Evolutionary conservation across 2,113 vertebrate species (phyloP).

Genomic region (Labeo rohita): DNA sequence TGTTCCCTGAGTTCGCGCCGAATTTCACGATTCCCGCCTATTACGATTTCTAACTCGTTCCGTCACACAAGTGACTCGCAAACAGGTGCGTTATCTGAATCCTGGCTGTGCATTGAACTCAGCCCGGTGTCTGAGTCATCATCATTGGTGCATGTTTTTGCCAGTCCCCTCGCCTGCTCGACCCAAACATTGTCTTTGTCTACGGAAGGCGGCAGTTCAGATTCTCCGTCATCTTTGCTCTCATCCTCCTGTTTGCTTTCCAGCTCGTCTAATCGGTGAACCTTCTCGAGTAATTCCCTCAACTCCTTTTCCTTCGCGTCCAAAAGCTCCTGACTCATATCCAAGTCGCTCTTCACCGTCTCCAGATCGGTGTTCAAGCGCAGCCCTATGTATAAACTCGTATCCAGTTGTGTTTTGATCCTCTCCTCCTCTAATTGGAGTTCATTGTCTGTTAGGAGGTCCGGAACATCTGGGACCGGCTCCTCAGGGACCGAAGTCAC

Average conservation of each 20-base stretch:
- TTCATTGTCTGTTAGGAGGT: slow-evolving; percentile 73
- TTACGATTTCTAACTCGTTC: background rate
- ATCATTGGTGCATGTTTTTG: slow-evolving; percentile 82
- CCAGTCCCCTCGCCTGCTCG: slow-evolving; percentile 81
- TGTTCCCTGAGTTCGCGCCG: slow-evolving; percentile 46
- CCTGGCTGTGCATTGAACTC: slow-evolving; percentile 98
- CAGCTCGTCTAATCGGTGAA: slow-evolving; percentile 77
- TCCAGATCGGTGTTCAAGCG: slow-evolving; percentile 90
- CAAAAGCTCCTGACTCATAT: slow-evolving; percentile 82
- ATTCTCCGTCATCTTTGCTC: slow-evolving; percentile 34
- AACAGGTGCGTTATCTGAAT: slow-evolving; percentile 88
- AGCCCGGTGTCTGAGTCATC: slow-evolving; percentile 96
- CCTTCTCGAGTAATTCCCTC: slow-evolving; percentile 81
- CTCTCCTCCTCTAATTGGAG: slow-evolving; percentile 82
- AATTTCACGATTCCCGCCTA: background rate
- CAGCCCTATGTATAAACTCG: slow-evolving; percentile 92
- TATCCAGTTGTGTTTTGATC: slow-evolving; percentile 89
- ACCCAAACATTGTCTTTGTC: slow-evolving; percentile 76
- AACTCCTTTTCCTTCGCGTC: slow-evolving; percentile 85
- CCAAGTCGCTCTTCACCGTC: slow-evolving; percentile 81
- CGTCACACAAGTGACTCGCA: slow-evolving; percentile 90
- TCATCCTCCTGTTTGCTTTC: slow-evolving; percentile 49
- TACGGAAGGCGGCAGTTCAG: slow-evolving; percentile 41
- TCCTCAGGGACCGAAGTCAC: slow-evolving; percentile 14
- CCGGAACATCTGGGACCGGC: slow-evolving; percentile 32